Evolutionary conservation across 2,888 invertebrate species (phyloP), one percentile per base, ranked within the genome.

Genomic region (Tinea pellionella): DNA sequence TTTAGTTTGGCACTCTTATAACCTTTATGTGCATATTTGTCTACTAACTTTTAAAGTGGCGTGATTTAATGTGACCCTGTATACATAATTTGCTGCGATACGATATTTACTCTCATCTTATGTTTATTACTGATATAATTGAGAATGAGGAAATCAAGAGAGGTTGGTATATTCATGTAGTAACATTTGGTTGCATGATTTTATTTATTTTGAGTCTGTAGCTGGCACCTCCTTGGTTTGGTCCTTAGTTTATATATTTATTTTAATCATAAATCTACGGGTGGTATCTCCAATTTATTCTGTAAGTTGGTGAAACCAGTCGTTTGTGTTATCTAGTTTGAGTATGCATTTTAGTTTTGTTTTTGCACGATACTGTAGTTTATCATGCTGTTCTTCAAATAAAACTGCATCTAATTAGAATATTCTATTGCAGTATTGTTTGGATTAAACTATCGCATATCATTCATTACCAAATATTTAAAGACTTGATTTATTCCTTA

Each of bases 221-320:
- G 85, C 78, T 84, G 86, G 86, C 86, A 86, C 86, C 78, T 81
- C 78, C 77, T 84, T 85, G 86, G 85, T 85, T 82, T 85, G 83
- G 81, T 82, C 83, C 80, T 47, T 47, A 47, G 8, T 47, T 47
- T 47, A 16, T n/a, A 64, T 73, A 67, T 66, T 63, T 68, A 66
- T 68, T 68, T 65, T 65, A 47, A 4, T 47, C 47, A 15, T 47
- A 4, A 15, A 16, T 15, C 2, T 47, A 15, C 66, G 15, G 15
- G 15, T 1, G 47, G 15, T 15, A 16, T 47, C 47, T 47, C 9
- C 9, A 15, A 47, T 16, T 47, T n/a, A n/a, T n/a, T n/a, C 12
- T 47, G 13, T 47, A n/a, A 47, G 16, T 16, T 37, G 37, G 37
- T 1, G 37, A n/a, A 37, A 9, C 37, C 37, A 9, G 37, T 2